A percentile compares a stretch with the other conserved stretches of the same genome.
Conservation (phyloP, 2,797 vertebrate genomes). For the Myiothlypis coronata region DNA sequence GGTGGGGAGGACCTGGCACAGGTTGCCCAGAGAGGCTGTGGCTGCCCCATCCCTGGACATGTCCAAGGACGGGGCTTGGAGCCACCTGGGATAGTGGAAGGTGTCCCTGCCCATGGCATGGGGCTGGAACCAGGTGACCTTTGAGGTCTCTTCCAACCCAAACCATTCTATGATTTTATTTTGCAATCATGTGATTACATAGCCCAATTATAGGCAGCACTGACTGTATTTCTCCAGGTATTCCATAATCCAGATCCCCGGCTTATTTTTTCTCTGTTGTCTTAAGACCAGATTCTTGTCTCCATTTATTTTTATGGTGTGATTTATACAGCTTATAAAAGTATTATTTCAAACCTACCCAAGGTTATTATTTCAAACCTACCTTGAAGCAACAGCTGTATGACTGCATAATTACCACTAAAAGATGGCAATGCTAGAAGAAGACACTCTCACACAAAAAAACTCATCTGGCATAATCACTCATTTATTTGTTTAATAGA, state of each 20-base stretch:
- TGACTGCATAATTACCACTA: slow-evolving; percentile 13
- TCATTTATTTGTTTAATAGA: slow-evolving; percentile 57
- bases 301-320: neutral
- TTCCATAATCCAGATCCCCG: neutral
- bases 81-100: accelerated
- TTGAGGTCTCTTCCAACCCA: neutral
- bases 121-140: neutral
- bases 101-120: neutral
- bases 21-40: neutral
- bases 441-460: neutral
- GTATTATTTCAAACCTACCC: slow-evolving; percentile 21
- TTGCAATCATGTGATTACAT: neutral
- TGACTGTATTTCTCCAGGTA: neutral
- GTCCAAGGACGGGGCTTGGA: neutral
- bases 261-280: neutral
- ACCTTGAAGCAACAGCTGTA: slow-evolving; percentile 41
- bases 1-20: neutral
- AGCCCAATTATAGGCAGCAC: neutral
- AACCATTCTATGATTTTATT: neutral
- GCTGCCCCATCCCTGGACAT: neutral
- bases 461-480: slow-evolving; percentile 5
- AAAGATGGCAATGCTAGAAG: neutral
- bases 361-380: slow-evolving; percentile 9
- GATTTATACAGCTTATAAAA: slow-evolving; percentile 25
- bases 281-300: neutral